phyloP scores from a whole-genome alignment of 2,888 invertebrate genomes.

The Periphyllus acericola region DNA sequence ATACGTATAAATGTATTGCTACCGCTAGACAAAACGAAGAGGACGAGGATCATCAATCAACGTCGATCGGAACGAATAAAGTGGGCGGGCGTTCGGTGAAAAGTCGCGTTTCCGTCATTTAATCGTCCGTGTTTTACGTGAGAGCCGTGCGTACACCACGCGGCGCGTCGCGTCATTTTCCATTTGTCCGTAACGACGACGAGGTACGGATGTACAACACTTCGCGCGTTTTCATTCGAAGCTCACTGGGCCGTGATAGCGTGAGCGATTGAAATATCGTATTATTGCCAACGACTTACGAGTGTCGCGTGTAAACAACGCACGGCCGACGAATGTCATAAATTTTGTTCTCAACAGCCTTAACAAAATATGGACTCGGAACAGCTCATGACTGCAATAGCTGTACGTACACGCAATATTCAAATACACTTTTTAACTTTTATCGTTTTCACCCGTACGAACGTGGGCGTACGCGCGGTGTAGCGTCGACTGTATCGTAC shows the following conservation, averaged over 20 bases:
- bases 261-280: not conserved
- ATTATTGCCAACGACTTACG: not conserved
- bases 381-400: no score
- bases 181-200: not conserved
- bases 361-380: not conserved
- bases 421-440: no score
- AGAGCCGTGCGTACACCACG: not conserved
- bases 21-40: not conserved
- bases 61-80: not conserved
- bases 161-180: not conserved
- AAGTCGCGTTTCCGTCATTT: not conserved
- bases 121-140: not conserved
- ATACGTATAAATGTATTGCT: not conserved
- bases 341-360: not conserved
- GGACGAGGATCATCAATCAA: not conserved
- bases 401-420: no score
- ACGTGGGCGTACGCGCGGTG: no score
- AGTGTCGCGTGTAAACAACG: not conserved
- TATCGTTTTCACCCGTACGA: no score
- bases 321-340: not conserved
- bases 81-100: slow-evolving; percentile 1
- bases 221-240: not conserved
- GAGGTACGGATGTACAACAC: not conserved
- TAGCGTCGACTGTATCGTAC: no score
- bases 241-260: not conserved